phyloP scores from a whole-genome alignment of 2,888 invertebrate species.

The Odontocerum albicorne region DNA sequence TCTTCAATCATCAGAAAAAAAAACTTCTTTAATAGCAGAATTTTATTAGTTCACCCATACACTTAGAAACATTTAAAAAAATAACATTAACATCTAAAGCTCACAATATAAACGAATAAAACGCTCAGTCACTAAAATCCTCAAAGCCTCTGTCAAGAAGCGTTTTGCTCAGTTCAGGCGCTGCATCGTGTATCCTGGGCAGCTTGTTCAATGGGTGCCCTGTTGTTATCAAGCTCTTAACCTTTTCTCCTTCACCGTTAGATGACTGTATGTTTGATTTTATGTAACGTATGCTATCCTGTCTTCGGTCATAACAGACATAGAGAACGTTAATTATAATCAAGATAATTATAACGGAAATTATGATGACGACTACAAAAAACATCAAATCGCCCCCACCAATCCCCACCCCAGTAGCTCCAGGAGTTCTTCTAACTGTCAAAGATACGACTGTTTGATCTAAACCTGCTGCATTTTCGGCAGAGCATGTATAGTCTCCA shows the following conservation, averaged over 20 bases:
- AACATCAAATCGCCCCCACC: constrained; percentile 58
- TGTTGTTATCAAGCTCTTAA: constrained; percentile 80
- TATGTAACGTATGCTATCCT: constrained; percentile 57
- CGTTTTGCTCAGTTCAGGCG: constrained; percentile 77
- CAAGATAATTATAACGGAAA: constrained; percentile 54
- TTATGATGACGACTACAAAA: constrained; percentile 56
- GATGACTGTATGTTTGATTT: constrained; percentile 61
- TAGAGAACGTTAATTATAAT: constrained; percentile 55
- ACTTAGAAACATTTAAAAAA: too few species aligned
- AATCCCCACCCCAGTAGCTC: constrained; percentile 50
- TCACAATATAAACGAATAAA: too few species aligned
- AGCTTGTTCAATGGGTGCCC: constrained; percentile 86
- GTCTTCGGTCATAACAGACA: constrained; percentile 60
- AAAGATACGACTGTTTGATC: constrained; percentile 76
- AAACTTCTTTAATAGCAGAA: too few species aligned
- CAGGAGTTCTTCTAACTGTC: constrained; percentile 45
- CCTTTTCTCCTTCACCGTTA: constrained; percentile 77
- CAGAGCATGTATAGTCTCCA: constrained; percentile 77
- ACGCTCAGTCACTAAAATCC: too few species aligned
- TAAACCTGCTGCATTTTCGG: constrained; percentile 79
- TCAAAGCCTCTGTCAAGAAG: constrained; percentile 79
- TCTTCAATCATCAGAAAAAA: too few species aligned
- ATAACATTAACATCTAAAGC: too few species aligned
- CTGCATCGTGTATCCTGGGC: constrained; percentile 74
- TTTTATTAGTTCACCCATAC: too few species aligned